Conservation (phyloP, 2,113 vertebrate species). For the Phalacrocorax aristotelis region DNA sequence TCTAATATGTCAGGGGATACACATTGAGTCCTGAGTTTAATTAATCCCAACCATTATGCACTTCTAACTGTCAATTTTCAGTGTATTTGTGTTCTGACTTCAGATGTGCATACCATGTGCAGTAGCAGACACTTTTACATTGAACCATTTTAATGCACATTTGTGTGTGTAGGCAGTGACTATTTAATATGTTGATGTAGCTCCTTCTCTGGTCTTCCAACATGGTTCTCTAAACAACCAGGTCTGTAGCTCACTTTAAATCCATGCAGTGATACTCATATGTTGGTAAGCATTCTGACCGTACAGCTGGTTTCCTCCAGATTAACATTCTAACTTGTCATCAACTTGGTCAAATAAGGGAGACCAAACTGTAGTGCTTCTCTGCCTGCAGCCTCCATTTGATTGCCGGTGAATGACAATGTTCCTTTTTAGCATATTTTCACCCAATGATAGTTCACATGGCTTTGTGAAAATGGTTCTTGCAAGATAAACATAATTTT, state of each 20-base stretch:
- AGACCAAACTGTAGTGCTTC: neutral
- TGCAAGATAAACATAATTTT: neutral
- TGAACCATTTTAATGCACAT: neutral
- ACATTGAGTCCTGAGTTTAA: neutral
- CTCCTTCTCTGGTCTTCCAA: neutral
- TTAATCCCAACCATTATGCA: constrained; percentile 4
- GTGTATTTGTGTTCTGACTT: neutral
- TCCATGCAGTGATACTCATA: neutral
- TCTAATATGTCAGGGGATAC: neutral
- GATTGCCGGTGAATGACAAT: neutral
- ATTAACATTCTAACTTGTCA: neutral
- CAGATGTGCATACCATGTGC: neutral
- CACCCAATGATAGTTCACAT: neutral
- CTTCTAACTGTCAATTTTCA: neutral
- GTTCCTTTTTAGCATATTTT: neutral
- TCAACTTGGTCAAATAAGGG: neutral
- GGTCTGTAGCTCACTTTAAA: neutral
- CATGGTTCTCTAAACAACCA: neutral
- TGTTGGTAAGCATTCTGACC: neutral
- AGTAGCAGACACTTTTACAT: neutral
- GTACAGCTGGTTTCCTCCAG: neutral
- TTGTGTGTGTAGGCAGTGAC: neutral
- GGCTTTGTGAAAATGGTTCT: neutral
- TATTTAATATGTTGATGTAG: accelerated
- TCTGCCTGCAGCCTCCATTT: neutral